A percentile compares a stretch with the other conserved stretches of the same genome.
Evolutionary conservation across 1,140 invertebrate species (phyloP).

Genomic region (Caerostris darwini): DNA sequence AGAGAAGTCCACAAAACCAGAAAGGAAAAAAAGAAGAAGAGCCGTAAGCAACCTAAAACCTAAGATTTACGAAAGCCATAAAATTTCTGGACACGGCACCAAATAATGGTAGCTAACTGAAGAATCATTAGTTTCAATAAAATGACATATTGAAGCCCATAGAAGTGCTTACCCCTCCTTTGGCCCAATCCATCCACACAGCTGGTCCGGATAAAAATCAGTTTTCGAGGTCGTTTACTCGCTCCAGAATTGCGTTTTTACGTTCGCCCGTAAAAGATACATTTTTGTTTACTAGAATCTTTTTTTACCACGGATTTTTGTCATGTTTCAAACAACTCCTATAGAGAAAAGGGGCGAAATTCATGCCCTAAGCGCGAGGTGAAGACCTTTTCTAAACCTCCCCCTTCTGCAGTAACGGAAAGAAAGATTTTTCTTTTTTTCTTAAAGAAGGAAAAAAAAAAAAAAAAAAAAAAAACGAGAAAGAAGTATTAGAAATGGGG

Average conservation of each 20-base stretch:
- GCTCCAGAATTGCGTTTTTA: constrained; percentile 42
- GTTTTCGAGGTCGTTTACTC: constrained; percentile 28
- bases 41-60: constrained; percentile 9
- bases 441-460: too few species aligned
- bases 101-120: constrained; percentile 61
- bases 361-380: constrained; percentile 1
- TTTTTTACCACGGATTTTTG: constrained; percentile 11
- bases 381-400: not conserved
- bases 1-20: not conserved
- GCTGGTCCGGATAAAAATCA: constrained; percentile 46
- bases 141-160: constrained; percentile 68
- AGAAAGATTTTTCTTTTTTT: not conserved
- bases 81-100: constrained; percentile 65
- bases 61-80: constrained; percentile 75
- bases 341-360: constrained; percentile 1
- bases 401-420: not conserved
- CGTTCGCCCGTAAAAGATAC: constrained; percentile 44
- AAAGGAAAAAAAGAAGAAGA: not conserved
- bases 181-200: constrained; percentile 29
- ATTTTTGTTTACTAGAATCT: constrained; percentile 6
- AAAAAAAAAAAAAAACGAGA: not conserved
- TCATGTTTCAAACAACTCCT: constrained; percentile 7
- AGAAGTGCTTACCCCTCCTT: constrained; percentile 36
- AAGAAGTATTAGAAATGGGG: constrained; percentile 28
- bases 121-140: constrained; percentile 77